phyloP scores from a whole-genome alignment of 2,888 invertebrate genomes.

The Cephus spinipes region DNA sequence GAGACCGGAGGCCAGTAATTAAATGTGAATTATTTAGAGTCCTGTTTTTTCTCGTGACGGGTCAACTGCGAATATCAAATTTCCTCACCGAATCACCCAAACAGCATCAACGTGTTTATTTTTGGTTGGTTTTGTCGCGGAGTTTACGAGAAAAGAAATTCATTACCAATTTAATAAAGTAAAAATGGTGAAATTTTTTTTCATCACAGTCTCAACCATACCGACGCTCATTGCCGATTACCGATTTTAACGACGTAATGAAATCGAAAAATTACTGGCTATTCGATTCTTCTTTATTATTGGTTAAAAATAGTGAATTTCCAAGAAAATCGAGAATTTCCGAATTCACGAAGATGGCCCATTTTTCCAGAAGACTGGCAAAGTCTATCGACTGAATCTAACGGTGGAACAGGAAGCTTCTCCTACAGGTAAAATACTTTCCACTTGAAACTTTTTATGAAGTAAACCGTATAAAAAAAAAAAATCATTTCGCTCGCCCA shows the following conservation, averaged over 20 bases:
- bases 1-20: constrained; percentile 17
- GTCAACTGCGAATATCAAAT: constrained; percentile 6
- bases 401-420: no score
- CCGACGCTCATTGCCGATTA: no score
- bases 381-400: background rate
- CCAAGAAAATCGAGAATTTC: background rate
- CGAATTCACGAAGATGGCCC: constrained; percentile 24
- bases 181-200: no score
- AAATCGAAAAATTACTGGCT: no score
- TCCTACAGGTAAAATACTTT: constrained; percentile 25
- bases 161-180: no score
- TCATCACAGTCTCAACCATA: no score
- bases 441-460: constrained; percentile 25
- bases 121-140: no score
- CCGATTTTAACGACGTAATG: no score
- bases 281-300: background rate
- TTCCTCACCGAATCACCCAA: no score
- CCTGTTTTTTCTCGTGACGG: constrained; percentile 24
- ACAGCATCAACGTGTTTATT: no score
- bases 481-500: background rate
- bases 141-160: no score
- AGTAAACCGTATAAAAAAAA: no score
- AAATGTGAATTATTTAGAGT: constrained; percentile 32
- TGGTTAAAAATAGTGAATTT: background rate
- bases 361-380: background rate